A percentile compares a stretch with the other conserved stretches of the same genome.
These are phyloP conservation scores for Cataglyphis altisquamis DNA, from an alignment of 2,888 invertebrate genomes.

Conservation along the genomic window DNA sequence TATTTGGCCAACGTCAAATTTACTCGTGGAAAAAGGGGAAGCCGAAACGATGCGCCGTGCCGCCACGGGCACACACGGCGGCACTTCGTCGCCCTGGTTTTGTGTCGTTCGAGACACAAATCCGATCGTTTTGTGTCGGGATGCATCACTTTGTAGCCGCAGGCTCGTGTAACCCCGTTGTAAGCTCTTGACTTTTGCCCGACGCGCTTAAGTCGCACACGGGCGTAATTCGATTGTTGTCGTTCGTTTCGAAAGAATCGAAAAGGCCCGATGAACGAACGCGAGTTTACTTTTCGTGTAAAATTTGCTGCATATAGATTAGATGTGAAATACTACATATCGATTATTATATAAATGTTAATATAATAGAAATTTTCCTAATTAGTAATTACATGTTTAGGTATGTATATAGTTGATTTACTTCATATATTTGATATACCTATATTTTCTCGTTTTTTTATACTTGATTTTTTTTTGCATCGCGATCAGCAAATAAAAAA, in stretches of 20 bases:
- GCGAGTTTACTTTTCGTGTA: background rate
- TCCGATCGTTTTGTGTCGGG: constrained; percentile 69
- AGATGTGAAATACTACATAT: background rate
- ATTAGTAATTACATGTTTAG: background rate
- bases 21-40: constrained; percentile 76
- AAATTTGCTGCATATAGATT: background rate
- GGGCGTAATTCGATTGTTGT: constrained; percentile 29
- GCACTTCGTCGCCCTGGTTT: constrained; percentile 57
- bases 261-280: background rate
- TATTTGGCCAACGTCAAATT: constrained; percentile 86
- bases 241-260: background rate
- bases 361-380: background rate
- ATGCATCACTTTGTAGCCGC: constrained; percentile 76
- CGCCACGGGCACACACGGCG: constrained; percentile 13
- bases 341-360: background rate
- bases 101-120: constrained; percentile 52
- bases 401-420: background rate
- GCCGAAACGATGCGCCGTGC: constrained; percentile 61
- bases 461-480: too few relatives aligned
- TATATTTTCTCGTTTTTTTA: too few relatives aligned
- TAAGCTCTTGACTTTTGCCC: constrained; percentile 53
- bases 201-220: constrained; percentile 52
- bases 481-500: background rate
- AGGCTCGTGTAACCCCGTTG: constrained; percentile 78
- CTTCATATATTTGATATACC: background rate